Conservation (phyloP, 1,140 invertebrate species). For the Parapsyche elsis region DNA sequence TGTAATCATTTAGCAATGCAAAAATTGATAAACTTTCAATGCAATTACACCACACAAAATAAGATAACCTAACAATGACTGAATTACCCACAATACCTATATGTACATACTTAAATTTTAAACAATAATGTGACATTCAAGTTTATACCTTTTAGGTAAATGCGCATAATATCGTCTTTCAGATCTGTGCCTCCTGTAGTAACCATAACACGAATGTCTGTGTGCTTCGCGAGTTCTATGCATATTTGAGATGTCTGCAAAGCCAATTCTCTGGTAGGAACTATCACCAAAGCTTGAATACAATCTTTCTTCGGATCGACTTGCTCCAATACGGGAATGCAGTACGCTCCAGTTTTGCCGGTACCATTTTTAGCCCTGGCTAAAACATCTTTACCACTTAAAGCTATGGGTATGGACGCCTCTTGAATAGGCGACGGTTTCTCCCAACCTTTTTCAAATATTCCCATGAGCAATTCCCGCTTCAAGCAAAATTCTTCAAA, state of each 20-base stretch:
- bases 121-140: conserved; percentile 29
- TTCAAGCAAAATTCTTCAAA: conserved; percentile 99
- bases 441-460: conserved; percentile 99
- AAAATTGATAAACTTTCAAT: no score
- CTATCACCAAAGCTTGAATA: conserved; percentile 98
- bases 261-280: conserved; percentile 98
- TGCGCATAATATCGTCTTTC: conserved; percentile 99
- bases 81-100: no score
- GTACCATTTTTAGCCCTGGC: conserved; percentile 99
- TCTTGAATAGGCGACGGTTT: conserved; percentile 99
- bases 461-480: conserved; percentile 98
- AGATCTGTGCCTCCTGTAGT: conserved; percentile 98
- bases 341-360: conserved; percentile 99
- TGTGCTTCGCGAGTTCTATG: conserved; percentile 97
- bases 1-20: no score
- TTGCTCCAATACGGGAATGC: conserved; percentile 97
- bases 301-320: conserved; percentile 90
- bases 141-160: conserved; percentile 91
- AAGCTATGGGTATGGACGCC: conserved; percentile 97
- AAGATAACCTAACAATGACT: no score
- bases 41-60: no score
- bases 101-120: no score
- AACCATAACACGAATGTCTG: conserved; percentile 97
- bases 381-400: conserved; percentile 97
- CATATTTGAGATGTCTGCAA: conserved; percentile 99